Base-by-base conservation (phyloP, 2,888 invertebrate species). In the Orchesella flavescens region DNA sequence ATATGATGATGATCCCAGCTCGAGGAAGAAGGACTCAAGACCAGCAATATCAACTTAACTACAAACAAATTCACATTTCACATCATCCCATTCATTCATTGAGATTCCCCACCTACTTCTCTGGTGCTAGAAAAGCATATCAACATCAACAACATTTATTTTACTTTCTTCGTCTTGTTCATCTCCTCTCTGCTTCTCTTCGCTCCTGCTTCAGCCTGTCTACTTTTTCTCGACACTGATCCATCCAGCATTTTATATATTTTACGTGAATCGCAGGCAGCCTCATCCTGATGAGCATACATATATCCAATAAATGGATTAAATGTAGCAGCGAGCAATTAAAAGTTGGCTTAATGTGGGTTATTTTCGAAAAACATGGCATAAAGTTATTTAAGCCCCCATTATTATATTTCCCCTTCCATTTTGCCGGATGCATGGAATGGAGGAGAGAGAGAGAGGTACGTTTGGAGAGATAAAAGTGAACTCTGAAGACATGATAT, bases 281-380 rank as follows among this genome's bases (percentile, higher is more conserved):
- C n/a, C 59, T 77, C 77, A 59, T 59, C 69, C 34, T 57, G 73
- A 72, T 46, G 63, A 77, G 83, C 83, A 83, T 83, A 83, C 83
- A 83, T 83, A 83, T 77, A 17, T 77, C 83, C 83, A 83, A 77
- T 83, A 83, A 83, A 83, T 83, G 83, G 83, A 83, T 83, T 83
- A 83, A 83, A 83, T 83, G 83, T 83, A 83, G 83, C 83, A 83
- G 83, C 57, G 76, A 83, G 83, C 83, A 83, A 83, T 83, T 83
- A 83, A 83, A 83, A 83, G 83, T 83, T 77, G 83, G 83, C 77
- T 83, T 83, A 76, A 83, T 83, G 83, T 83, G 72, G 83, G 73
- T 80, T 77, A 76, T 83, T 77, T 77, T 83, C 65, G 82, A 76
- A 82, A 82, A 75, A 82, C 82, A 82, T 71, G 82, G 83, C 83